phyloP scores from a whole-genome alignment of 2,888 invertebrate genomes.

The Drosophila paramelanica region DNA sequence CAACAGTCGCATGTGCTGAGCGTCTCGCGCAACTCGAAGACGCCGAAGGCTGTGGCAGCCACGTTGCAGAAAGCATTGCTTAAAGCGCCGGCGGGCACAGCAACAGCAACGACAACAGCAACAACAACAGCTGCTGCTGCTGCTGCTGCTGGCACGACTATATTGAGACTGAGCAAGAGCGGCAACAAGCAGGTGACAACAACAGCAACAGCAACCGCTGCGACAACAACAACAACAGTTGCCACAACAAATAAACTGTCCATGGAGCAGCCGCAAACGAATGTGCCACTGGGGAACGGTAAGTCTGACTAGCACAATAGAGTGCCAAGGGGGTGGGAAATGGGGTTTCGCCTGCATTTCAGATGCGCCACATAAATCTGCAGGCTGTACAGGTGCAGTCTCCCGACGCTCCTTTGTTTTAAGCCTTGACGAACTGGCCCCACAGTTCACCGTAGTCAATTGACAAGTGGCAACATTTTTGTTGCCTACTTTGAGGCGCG shows the following conservation, averaged over 20 bases:
- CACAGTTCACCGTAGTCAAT: not conserved
- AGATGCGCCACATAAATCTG: conserved; percentile 66
- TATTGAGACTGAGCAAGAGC: conserved; percentile 76
- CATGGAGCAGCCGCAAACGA: conserved; percentile 68
- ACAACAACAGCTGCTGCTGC: conserved; percentile 54
- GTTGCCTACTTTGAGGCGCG: conserved; percentile 56
- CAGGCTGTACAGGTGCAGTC: conserved; percentile 31
- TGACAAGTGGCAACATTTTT: conserved; percentile 4
- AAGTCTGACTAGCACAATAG: conserved; percentile 76
- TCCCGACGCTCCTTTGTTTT: conserved; percentile 8
- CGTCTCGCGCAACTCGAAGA: conserved; percentile 75
- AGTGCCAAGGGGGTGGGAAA: not conserved
- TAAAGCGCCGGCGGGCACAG: conserved; percentile 41
- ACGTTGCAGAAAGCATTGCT: conserved; percentile 59
- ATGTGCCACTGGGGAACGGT: conserved; percentile 85
- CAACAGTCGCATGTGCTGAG: conserved; percentile 67
- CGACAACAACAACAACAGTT: conserved; percentile 49
- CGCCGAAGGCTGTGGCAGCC: conserved; percentile 55
- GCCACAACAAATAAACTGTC: conserved; percentile 67
- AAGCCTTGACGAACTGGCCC: conserved; percentile 26
- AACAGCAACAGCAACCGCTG: conserved; percentile 37
- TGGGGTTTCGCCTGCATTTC: conserved; percentile 34
- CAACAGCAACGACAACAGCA: conserved; percentile 48
- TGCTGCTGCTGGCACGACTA: conserved; percentile 68
- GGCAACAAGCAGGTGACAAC: conserved; percentile 64